Base-by-base conservation (phyloP, 2,113 vertebrate species). In the Ibidorhyncha struthersii region DNA sequence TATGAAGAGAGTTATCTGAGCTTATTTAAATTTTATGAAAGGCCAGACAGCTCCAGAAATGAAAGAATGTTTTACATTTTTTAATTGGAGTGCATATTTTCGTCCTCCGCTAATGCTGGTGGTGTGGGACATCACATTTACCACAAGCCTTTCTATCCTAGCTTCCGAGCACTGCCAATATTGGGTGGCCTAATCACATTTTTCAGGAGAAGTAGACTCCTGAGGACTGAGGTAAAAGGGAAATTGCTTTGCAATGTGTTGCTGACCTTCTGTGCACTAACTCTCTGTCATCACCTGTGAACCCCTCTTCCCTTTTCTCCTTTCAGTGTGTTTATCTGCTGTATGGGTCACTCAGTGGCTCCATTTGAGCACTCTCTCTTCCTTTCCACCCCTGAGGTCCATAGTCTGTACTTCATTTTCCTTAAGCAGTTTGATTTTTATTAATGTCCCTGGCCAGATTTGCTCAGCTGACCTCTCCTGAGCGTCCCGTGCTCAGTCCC, bases 1-100 rank as follows among this genome's bases (percentile, higher is more conserved):
- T 87, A 91, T 59, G 80, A 96, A 95, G 84, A 89, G 50, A 73
- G 43, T 95, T 82, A 78, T 88, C 93, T 93, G 84, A 93, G 79
- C 72, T 93, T 95, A 93, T 95, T 97, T 94, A 96, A 96, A 95
- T 84, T 91, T 95, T 91, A 67, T 84, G n/a, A 88, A 97, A 91
- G 89, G n/a, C 84, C 41, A 91, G 81, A 81, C 38, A 86, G 82
- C 50, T 91, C 66, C 62, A 95, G 93, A 94, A 96, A 62, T 55
- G 15, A 87, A 94, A 88, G 22, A 93, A 86, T 32, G 12, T 47
- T 94, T 77, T 86, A 76, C 10, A 56, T 73, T 87, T 96, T 93
- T 82, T 78, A 93, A 71, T 69, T 77, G 50, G 63, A 88, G 50
- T 73, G 26, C 2, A 0, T 70, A 76, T 82, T 85, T 92, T 74